Base-by-base conservation (phyloP, 2,797 vertebrate genomes). In the Cercopithecus neglectus region DNA sequence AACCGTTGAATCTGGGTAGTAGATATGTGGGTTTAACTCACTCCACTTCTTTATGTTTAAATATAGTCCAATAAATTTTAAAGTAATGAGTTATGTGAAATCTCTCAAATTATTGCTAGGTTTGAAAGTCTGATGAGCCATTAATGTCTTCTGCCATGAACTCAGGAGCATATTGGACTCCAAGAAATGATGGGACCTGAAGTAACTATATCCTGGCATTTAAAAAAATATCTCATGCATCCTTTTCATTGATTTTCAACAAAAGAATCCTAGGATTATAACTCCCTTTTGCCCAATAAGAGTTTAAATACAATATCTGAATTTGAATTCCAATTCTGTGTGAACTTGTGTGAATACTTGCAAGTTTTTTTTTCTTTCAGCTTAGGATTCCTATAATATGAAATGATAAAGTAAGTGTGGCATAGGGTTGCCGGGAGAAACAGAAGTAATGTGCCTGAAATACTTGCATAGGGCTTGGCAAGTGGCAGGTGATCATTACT, bases 401-500 rank as follows among this genome's bases (percentile, higher is more conserved):
- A 10, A 79, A 14, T 78, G 44, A 48, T 11, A 33, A 78, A 44
- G 46, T 53, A 14, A 79, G 7, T 39, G 2, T 8, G 30, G 2
- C 3, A 0, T 7, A 67, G 2, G 5, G 3, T 13, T 90, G 3
- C 36, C 5, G 24, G 26, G n/a, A 30, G 12, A 75, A 28, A 48
- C 1, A 39, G 36, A 67, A 33, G 57, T n/a, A 8, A 11, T 8
- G 0, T 12, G 28, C 5, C 10, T 19, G 2, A 64, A 61, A 39
- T 53, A 14, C 2, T 3, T 19, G 1, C 1, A 0, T 1, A 53
- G 2, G 5, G 11, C 0, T 33, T 41, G 44, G 8, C 6, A 13
- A 10, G 21, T 12, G 30, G 22, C 61, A 14, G 19, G 4, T 4
- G 33, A 50, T 44, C 17, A 19, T 46, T 41, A 22, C 33, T 85